A percentile compares a stretch with the other conserved stretches of the same genome.
These are phyloP conservation scores for Etheostoma perlongum DNA, from an alignment of 2,797 vertebrate species.

Conservation along the genomic window DNA sequence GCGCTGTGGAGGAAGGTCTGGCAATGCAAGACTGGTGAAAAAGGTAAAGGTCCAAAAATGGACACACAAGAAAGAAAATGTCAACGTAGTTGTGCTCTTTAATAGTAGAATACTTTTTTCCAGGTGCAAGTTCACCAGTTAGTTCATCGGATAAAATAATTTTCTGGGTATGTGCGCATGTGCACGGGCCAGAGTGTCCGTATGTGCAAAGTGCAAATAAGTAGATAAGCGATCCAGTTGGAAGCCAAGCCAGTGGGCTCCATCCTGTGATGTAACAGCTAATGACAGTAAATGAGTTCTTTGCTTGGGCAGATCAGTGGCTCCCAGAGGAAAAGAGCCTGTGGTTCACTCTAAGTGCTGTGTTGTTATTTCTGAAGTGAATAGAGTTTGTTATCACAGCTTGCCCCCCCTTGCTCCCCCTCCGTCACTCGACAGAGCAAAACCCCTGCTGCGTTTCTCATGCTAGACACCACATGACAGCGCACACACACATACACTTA, in stretches of 20 bases:
- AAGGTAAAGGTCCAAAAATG: background rate
- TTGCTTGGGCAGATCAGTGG: slow-evolving; percentile 57
- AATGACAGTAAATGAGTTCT: slow-evolving; percentile 60
- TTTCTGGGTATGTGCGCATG: background rate
- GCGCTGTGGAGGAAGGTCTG: too few relatives aligned
- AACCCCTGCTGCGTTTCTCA: slow-evolving; percentile 78
- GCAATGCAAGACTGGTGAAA: background rate
- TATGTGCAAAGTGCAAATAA: slow-evolving; percentile 60
- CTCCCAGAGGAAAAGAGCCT: slow-evolving; percentile 58
- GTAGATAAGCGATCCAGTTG: slow-evolving; percentile 50
- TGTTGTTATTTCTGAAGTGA: slow-evolving; percentile 75
- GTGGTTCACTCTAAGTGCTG: slow-evolving; percentile 54
- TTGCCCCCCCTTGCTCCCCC: slow-evolving; percentile 42
- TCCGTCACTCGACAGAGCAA: slow-evolving; percentile 55
- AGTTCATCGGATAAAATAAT: background rate
- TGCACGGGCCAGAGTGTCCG: slow-evolving; percentile 25
- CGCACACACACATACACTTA: slow-evolving; percentile 28
- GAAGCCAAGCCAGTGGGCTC: slow-evolving; percentile 28
- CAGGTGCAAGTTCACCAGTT: background rate
- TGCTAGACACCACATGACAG: slow-evolving; percentile 57
- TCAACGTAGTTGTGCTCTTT: background rate
- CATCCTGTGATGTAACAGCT: slow-evolving; percentile 64
- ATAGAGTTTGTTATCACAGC: slow-evolving; percentile 83
- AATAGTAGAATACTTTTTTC: background rate
- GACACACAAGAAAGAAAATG: background rate